phyloP scores from a whole-genome alignment of 2,888 invertebrate genomes.

The Polyommatus iphigenia region DNA sequence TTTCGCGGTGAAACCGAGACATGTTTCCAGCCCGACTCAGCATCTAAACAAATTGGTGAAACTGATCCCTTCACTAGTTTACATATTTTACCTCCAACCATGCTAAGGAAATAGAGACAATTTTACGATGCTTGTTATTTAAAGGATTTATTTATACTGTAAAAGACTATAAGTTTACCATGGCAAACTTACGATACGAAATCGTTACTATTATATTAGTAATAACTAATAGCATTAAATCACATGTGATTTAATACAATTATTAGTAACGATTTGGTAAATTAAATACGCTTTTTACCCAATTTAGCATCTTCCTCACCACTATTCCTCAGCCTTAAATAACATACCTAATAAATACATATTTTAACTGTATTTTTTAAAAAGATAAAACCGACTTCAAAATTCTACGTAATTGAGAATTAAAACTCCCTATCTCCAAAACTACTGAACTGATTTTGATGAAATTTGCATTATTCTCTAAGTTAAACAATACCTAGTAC shows the following conservation, averaged over 20 bases:
- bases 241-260: not conserved
- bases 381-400: too few species aligned
- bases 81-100: constrained; percentile 22
- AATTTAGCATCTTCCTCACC: not conserved
- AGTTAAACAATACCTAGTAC: too few species aligned
- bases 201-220: too few species aligned
- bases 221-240: too few species aligned
- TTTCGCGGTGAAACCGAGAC: constrained; percentile 30
- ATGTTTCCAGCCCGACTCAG: constrained; percentile 19
- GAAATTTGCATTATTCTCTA: too few species aligned
- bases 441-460: too few species aligned
- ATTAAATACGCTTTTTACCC: not conserved
- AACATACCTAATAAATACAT: too few species aligned
- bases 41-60: constrained; percentile 31
- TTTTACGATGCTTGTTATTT: constrained; percentile 25
- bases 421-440: too few species aligned
- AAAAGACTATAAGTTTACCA: not conserved
- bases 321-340: not conserved
- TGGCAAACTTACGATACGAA: too few species aligned
- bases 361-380: too few species aligned
- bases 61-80: constrained; percentile 27
- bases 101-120: constrained; percentile 5
- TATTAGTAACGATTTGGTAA: not conserved
- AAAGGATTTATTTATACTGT: not conserved
- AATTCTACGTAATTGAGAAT: too few species aligned